Conservation (phyloP, 2,888 invertebrate genomes). For the Spilosoma lubricipeda region DNA sequence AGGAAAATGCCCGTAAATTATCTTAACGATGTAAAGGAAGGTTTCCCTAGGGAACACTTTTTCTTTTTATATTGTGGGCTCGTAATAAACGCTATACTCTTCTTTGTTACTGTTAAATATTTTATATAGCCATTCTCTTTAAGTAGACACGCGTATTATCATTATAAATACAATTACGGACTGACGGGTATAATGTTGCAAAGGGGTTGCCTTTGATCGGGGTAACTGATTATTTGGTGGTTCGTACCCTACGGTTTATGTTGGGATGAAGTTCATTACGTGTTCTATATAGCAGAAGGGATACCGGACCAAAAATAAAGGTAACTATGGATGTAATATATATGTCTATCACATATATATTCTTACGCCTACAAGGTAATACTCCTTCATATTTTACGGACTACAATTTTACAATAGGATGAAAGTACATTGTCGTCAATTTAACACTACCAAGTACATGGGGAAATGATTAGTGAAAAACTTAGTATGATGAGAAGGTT, state of each 20-base stretch:
- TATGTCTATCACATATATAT: no score
- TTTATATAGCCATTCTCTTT: slow-evolving; percentile 2
- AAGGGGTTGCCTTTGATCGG: not conserved
- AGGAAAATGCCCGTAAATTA: slow-evolving; percentile 21
- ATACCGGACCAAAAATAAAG: no score
- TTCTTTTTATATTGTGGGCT: slow-evolving; percentile 15
- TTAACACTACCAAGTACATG: no score
- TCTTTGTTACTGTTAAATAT: slow-evolving; percentile 3
- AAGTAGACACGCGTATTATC: not conserved
- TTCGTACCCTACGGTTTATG: not conserved
- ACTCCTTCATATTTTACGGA: no score
- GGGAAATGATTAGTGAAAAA: not conserved
- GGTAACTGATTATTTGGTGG: not conserved
- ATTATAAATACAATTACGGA: not conserved
- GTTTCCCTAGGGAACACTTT: slow-evolving; percentile 7
- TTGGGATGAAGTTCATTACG: not conserved
- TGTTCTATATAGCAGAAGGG: no score
- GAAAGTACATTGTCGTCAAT: no score
- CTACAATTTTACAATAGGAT: no score
- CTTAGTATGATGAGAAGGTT: not conserved
- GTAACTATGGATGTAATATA: not conserved
- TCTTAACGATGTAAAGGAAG: slow-evolving; percentile 13
- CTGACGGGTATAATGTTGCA: not conserved
- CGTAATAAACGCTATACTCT: slow-evolving; percentile 6
- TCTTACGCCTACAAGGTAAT: no score